Evolutionary conservation across 2,888 invertebrate genomes (phyloP).

Genomic region (Macrostomum cliftonense): DNA sequence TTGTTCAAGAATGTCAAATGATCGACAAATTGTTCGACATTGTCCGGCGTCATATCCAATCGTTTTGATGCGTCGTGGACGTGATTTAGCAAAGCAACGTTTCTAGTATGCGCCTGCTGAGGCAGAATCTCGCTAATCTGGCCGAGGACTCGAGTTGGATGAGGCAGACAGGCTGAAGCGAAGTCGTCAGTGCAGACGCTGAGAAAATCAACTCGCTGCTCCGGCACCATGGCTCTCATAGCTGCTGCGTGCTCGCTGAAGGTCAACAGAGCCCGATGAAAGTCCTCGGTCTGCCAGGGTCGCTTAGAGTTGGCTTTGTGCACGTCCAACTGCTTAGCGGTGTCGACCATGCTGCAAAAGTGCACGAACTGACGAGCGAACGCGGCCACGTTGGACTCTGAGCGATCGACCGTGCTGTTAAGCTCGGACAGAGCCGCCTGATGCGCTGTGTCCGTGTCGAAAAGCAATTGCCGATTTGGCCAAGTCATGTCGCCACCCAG

Average conservation of each 20-base stretch:
- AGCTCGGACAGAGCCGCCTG: neutral
- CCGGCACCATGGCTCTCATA: constrained; percentile 25
- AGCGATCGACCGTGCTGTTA: neutral
- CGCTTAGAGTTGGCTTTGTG: constrained; percentile 24
- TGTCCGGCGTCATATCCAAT: constrained; percentile 26
- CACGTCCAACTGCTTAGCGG: constrained; percentile 22
- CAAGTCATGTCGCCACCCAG: neutral
- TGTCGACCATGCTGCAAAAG: constrained; percentile 32
- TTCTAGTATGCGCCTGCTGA: constrained; percentile 26
- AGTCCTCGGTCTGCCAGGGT: constrained; percentile 33
- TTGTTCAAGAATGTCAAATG: constrained; percentile 33
- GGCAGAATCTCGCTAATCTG: constrained; percentile 24
- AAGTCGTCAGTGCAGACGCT: constrained; percentile 21
- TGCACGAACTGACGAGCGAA: neutral
- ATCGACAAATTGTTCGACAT: constrained; percentile 37
- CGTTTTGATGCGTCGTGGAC: constrained; percentile 30
- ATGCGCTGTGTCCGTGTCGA: constrained; percentile 2
- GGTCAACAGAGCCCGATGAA: constrained; percentile 18
- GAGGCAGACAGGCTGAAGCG: constrained; percentile 24
- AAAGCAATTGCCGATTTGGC: constrained; percentile 1
- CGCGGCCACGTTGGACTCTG: neutral
- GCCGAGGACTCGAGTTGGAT: constrained; percentile 22
- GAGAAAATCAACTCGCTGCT: constrained; percentile 24
- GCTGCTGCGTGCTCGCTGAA: constrained; percentile 18
- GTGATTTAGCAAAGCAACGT: constrained; percentile 26